Conservation (phyloP, 2,113 vertebrate species). For the Hippocampus comes region DNA sequence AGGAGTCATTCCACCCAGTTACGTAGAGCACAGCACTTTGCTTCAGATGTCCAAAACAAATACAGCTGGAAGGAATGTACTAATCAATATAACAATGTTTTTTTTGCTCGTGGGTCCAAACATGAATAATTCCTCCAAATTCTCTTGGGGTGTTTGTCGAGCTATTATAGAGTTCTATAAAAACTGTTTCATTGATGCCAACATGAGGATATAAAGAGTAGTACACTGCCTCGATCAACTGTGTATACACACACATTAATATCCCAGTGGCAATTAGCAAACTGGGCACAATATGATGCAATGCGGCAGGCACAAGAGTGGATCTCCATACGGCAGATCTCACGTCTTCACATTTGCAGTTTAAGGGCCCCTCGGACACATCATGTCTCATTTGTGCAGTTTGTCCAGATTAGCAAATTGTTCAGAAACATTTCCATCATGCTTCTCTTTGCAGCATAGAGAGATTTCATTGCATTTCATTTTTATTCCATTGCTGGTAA, state of each 20-base stretch:
- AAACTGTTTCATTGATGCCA: neutral
- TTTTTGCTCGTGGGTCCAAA: neutral
- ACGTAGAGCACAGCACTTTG: neutral
- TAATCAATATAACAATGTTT: neutral
- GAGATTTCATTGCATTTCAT: slow-evolving; percentile 9
- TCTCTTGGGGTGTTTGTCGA: neutral
- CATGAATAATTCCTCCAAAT: neutral
- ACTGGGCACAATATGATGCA: neutral
- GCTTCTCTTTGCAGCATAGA: slow-evolving; percentile 23
- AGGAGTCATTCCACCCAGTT: neutral
- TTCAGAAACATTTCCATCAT: slow-evolving; percentile 30
- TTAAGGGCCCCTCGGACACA: slow-evolving; percentile 16
- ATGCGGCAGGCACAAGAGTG: neutral
- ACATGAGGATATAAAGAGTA: neutral
- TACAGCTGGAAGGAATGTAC: neutral
- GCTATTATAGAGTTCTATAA: neutral
- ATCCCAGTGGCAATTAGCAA: slow-evolving; percentile 5
- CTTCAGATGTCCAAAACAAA: neutral
- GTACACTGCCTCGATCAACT: neutral
- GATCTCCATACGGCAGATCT: neutral
- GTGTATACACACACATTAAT: neutral
- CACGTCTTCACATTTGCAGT: slow-evolving; percentile 1
- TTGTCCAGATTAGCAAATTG: slow-evolving; percentile 39
- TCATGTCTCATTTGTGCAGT: slow-evolving; percentile 17
- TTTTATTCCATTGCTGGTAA: slow-evolving; percentile 11